Evolutionary conservation across 2,113 vertebrate genomes (phyloP).

Genomic region (Paradoxurus hermaphroditus): DNA sequence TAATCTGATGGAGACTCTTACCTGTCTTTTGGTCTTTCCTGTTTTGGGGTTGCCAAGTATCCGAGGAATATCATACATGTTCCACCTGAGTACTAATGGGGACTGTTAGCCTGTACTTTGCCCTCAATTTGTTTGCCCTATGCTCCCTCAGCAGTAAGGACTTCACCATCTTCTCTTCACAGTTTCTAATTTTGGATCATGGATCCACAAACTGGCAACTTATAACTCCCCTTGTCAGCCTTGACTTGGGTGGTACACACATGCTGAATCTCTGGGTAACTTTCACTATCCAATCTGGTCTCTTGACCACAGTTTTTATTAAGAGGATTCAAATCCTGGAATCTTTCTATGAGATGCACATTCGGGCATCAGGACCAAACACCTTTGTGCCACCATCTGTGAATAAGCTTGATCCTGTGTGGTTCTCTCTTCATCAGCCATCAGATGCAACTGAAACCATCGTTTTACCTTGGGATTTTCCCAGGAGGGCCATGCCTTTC

Average conservation of each 20-base stretch:
- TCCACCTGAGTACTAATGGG: too few relatives aligned
- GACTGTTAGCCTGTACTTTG: too few relatives aligned
- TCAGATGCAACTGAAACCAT: background rate
- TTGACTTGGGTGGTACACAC: background rate
- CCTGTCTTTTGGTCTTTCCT: too few relatives aligned
- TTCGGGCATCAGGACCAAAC: too few relatives aligned
- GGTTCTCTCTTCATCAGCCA: background rate
- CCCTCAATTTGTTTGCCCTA: too few relatives aligned
- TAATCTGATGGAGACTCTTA: too few relatives aligned
- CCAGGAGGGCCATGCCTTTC: background rate
- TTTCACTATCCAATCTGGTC: background rate
- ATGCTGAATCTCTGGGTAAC: background rate
- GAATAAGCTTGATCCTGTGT: background rate
- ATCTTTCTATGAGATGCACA: background rate
- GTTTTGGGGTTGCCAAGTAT: too few relatives aligned
- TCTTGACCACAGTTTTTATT: background rate
- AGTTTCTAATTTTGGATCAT: background rate
- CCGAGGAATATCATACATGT: too few relatives aligned
- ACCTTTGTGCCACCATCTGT: background rate
- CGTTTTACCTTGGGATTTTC: background rate
- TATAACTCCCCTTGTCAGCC: rapidly evolving
- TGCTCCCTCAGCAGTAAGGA: background rate
- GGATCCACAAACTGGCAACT: background rate
- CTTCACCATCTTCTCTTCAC: background rate
- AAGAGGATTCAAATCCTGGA: background rate